Base-by-base conservation (phyloP, 1,140 invertebrate species). In the Liolophura sinensis region DNA sequence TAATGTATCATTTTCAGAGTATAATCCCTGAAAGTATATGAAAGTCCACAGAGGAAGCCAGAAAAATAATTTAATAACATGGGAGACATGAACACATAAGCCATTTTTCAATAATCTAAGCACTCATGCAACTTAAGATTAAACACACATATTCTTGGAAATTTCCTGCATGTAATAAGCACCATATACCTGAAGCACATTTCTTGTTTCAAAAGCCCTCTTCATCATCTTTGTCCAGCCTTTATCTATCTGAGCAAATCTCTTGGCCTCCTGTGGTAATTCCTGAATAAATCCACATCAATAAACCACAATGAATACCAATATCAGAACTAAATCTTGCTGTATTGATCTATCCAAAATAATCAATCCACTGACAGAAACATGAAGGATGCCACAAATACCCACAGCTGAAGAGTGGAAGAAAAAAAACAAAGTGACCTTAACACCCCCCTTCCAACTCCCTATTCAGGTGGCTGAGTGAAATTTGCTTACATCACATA, bases 181-280 rank as follows among this genome's bases (percentile, higher is more conserved):
- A 57, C 27, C 50, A 59, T 12, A 52, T 72, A 83, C 80, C 76
- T 84, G 82, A n/a, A 85, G 67, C 31, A 85, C 82, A 75, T 82
- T 83, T 63, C 80, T 76, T 16, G 79, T 83, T 58, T 85, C 84
- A 75, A 78, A 83, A 15, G 81, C 80, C 73, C 78, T 78, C 67
- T 81, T 82, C 82, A 84, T 84, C 73, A 83, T 81, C 63, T 84
- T 84, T 24, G 77, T 79, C 80, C 81, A 85, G 18, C 76, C 77
- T 65, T 82, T 82, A 64, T 84, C 80, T 25, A 79, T 78, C 52
- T 77, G 65, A 27, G 73, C 68, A 75, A 84, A 85, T 67, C 78
- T 75, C 66, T 84, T 82, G 31, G 78, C 78, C 69, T 83, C 81
- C 67, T 82, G 77, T 24, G 80, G 81, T 16, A 85, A 69, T 65